These are phyloP conservation scores for Allacma fusca DNA, from an alignment of 2,888 invertebrate genomes.

Conservation along the genomic window DNA sequence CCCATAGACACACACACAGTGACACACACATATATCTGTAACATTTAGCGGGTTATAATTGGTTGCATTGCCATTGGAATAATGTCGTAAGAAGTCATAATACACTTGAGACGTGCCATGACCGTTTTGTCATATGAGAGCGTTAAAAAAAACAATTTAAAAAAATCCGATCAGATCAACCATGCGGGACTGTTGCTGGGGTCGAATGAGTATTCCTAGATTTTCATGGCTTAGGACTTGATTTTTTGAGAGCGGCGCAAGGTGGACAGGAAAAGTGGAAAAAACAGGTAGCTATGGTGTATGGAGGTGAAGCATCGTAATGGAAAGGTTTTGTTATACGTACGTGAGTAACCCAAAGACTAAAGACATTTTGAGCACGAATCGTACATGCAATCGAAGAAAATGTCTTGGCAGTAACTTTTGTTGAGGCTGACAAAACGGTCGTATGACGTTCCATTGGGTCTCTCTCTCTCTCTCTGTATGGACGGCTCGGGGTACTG, in stretches of 20 bases:
- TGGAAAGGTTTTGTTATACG: not conserved
- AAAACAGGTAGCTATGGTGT: not conserved
- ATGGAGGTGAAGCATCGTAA: not conserved
- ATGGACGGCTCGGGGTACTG: not conserved
- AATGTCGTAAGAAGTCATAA: constrained; percentile 19
- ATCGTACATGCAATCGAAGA: not conserved
- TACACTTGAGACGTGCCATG: constrained; percentile 34
- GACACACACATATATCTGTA: too few species aligned
- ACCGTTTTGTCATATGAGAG: constrained; percentile 32
- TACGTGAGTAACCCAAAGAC: not conserved
- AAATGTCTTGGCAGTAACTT: not conserved
- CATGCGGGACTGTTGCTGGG: constrained; percentile 19
- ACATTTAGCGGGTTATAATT: not conserved
- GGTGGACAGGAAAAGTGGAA: constrained; percentile 5
- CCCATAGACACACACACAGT: too few species aligned
- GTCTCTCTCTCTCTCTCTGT: not conserved
- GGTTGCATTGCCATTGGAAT: not conserved
- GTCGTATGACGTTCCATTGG: constrained; percentile 3
- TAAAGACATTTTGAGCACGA: too few species aligned
- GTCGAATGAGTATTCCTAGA: not conserved
- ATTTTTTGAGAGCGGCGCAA: not conserved
- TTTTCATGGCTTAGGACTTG: not conserved
- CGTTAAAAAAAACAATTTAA: not conserved
- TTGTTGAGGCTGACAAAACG: constrained; percentile 13
- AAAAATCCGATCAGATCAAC: constrained; percentile 33